phyloP scores from a whole-genome alignment of 2,888 invertebrate species.

The Cacoxenus indagator region DNA sequence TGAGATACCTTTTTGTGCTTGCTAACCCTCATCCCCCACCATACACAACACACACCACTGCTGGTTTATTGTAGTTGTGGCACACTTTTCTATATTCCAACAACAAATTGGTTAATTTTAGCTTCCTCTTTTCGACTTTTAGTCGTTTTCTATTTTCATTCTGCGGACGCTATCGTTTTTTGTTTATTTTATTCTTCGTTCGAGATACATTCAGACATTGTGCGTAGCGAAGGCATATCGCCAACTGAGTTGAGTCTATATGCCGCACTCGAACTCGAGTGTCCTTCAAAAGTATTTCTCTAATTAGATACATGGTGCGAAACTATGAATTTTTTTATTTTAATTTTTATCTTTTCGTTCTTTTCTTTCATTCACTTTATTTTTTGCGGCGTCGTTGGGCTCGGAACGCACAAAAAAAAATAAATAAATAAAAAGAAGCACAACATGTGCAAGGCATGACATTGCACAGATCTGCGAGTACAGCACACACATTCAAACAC shows the following conservation, averaged over 20 bases:
- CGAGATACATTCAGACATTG: not conserved
- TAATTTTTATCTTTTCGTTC: not conserved
- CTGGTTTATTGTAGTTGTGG: not conserved
- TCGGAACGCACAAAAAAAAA: constrained; percentile 10
- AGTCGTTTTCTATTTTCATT: not conserved
- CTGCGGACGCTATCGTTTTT: not conserved
- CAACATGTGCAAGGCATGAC: constrained; percentile 22
- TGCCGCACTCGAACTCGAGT: constrained; percentile 49
- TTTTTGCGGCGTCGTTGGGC: not conserved
- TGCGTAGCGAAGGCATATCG: not conserved
- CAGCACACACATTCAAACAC: not conserved
- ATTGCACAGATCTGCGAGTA: constrained; percentile 23
- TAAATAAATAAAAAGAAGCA: too few relatives aligned
- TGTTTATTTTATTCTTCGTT: not conserved
- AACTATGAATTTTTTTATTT: constrained; percentile 32
- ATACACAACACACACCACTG: not conserved
- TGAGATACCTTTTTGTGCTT: constrained; percentile 11
- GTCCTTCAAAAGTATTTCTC: constrained; percentile 65
- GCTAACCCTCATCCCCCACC: not conserved
- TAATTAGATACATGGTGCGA: constrained; percentile 61
- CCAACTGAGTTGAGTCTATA: constrained; percentile 32
- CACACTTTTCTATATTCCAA: not conserved
- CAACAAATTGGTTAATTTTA: constrained; percentile 19
- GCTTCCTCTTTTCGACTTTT: constrained; percentile 1
- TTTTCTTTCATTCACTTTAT: not conserved